Base-by-base conservation (phyloP, 2,113 vertebrate genomes). In the Megaceryle torquata region DNA sequence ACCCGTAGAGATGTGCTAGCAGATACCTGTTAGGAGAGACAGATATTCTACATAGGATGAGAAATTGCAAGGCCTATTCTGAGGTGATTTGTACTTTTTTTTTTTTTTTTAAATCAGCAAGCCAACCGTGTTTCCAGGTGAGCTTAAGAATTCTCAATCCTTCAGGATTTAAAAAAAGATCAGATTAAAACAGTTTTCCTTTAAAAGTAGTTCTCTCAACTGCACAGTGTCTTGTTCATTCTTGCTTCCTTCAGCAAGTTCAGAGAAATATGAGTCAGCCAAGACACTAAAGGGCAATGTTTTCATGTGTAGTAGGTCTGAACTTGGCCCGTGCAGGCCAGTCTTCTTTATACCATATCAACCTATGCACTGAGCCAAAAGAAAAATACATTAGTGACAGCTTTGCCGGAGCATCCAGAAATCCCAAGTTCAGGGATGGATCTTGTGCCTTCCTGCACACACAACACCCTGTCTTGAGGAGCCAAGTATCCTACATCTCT, bases 61-160 rank as follows among this genome's bases (percentile, higher is more conserved):
- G 56, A 82, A 95, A 93, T 65, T 86, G 87, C 54, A 93, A 89
- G 79, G 61, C 60, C 70, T 77, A 8, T 82, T 92, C 64, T 65
- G 50, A 33, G 68, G 25, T 79, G 69, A 82, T 64, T 74, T 56
- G 53, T 56, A 56, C 80, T 22, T 0, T 41, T 88, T 71, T 88
- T 31, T 82, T 22, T 0, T 41, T 88, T 71, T 88, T 33, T 46
- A 70, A 86, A 83, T 24, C 57, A 78, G 56, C 72, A 86, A 68
- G 28, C 13, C 56, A 44, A 64, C 41, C 78, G 60, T 43, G n/a
- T 85, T 86, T 86, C 37, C 46, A 82, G 46, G 18, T 75, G 21
- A 86, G n/a, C 14, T 71, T n/a, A 89, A 78, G 54, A 79, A 79
- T 84, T 92, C 50, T 71, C 19, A 71, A 67, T 12, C 33, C 10